Evolutionary conservation across 1,140 invertebrate genomes (phyloP).

Genomic region (Pararge aegeria): DNA sequence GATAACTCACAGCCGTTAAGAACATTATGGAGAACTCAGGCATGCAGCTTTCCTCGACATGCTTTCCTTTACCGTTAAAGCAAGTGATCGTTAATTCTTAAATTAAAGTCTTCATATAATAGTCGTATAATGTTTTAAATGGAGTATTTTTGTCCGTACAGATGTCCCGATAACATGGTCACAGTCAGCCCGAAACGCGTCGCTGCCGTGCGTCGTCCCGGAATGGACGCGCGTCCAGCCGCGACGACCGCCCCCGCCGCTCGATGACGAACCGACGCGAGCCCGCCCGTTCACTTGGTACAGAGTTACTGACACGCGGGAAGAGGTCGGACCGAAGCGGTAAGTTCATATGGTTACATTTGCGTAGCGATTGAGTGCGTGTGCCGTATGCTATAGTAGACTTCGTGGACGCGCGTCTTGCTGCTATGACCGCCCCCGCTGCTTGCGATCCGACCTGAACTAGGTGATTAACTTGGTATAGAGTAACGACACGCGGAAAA

Average conservation of each 20-base stretch:
- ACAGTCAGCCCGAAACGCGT: conserved; percentile 39
- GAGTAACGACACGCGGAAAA: too few relatives aligned
- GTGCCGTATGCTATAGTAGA: too few relatives aligned
- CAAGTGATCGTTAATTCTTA: too few relatives aligned
- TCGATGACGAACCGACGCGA: conserved; percentile 38
- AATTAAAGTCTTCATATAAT: too few relatives aligned
- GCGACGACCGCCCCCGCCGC: conserved; percentile 48
- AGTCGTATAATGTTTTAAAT: neutral
- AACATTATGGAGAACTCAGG: too few relatives aligned
- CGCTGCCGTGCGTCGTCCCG: conserved; percentile 49
- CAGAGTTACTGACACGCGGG: neutral
- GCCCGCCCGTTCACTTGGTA: conserved; percentile 38
- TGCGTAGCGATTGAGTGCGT: neutral
- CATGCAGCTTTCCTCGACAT: too few relatives aligned
- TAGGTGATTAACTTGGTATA: too few relatives aligned
- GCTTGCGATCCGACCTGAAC: too few relatives aligned
- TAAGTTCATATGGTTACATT: conserved; percentile 15
- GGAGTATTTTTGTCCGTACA: conserved; percentile 23
- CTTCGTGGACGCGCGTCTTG: neutral
- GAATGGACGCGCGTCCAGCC: conserved; percentile 31
- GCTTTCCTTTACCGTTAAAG: too few relatives aligned
- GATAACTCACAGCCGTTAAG: too few relatives aligned
- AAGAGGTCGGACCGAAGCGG: conserved; percentile 37
- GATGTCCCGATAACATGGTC: conserved; percentile 63
- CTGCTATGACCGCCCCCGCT: neutral